These are phyloP conservation scores for Glossophaga mutica DNA, from an alignment of 2,797 vertebrate species.

Conservation along the genomic window DNA sequence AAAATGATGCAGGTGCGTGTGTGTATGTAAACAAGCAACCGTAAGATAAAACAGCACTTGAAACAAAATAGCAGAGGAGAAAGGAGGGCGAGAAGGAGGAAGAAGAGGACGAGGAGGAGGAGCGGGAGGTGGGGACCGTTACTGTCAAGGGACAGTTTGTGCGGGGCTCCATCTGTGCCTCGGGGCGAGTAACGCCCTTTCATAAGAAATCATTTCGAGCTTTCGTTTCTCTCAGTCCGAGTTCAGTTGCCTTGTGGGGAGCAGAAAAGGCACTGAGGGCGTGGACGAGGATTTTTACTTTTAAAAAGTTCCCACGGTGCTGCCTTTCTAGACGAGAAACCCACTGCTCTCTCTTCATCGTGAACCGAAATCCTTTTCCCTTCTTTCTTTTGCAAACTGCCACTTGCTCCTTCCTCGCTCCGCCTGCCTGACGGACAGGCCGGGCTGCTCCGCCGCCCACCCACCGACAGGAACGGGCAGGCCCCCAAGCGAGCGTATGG, in stretches of 20 bases:
- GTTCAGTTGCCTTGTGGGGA: not conserved
- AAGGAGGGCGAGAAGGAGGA: fast-evolving
- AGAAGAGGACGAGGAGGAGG: not conserved
- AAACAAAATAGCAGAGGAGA: not conserved
- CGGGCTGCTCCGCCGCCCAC: fast-evolving
- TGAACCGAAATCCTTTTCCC: not conserved
- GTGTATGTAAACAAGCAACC: not conserved
- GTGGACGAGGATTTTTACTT: not conserved
- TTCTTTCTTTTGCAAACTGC: not conserved
- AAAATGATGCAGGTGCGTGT: not conserved
- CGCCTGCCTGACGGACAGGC: not conserved
- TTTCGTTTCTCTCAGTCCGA: not conserved
- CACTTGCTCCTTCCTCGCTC: not conserved
- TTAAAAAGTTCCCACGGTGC: not conserved
- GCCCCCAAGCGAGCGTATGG: not conserved
- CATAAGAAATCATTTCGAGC: not conserved
- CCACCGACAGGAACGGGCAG: not conserved
- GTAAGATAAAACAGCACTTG: not conserved
- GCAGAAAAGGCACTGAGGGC: not conserved
- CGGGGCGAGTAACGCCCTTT: not conserved
- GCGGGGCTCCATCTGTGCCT: not conserved
- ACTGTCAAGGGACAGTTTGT: not conserved
- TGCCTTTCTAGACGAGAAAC: not conserved
- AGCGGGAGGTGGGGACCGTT: not conserved
- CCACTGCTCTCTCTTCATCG: not conserved